Percentiles rank a stretch among this genome's conserved stretches.
Evolutionary conservation across 2,888 invertebrate genomes (phyloP).

Genomic region (Yponomeuta evonymella): DNA sequence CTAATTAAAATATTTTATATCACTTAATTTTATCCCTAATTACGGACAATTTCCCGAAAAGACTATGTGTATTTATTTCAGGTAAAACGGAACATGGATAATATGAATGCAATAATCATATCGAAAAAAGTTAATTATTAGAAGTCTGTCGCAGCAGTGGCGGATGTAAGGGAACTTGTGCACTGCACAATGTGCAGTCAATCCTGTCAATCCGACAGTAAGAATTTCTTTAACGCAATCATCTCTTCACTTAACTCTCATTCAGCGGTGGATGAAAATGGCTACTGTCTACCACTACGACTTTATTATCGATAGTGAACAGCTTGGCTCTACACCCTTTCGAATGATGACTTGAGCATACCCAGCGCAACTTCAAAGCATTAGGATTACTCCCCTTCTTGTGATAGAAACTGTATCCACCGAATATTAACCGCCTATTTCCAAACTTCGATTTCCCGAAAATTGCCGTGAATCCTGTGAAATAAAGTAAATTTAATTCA

Average conservation of each 20-base stretch:
- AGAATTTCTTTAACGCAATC: background rate
- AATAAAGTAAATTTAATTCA: background rate
- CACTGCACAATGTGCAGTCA: no score
- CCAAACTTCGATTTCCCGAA: constrained; percentile 21
- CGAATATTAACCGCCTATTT: constrained; percentile 29
- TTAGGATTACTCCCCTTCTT: background rate
- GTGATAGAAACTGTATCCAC: constrained; percentile 35
- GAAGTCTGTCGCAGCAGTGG: background rate
- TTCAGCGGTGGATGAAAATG: constrained; percentile 1
- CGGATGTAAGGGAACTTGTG: no score
- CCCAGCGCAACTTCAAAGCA: constrained; percentile 6
- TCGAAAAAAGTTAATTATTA: background rate
- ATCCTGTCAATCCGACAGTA: background rate
- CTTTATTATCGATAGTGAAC: constrained; percentile 10
- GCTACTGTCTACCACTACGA: constrained; percentile 12
- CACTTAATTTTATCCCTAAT: no score
- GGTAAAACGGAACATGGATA: background rate
- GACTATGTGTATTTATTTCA: background rate
- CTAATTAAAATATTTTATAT: no score
- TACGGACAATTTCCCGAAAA: background rate
- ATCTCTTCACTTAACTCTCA: no score
- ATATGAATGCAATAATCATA: background rate
- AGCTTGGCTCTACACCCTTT: constrained; percentile 11
- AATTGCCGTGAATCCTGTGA: constrained; percentile 8
- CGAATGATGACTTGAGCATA: constrained; percentile 6